Evolutionary conservation across 1,140 invertebrate genomes (phyloP).

Genomic region (Steinernema feltiae): DNA sequence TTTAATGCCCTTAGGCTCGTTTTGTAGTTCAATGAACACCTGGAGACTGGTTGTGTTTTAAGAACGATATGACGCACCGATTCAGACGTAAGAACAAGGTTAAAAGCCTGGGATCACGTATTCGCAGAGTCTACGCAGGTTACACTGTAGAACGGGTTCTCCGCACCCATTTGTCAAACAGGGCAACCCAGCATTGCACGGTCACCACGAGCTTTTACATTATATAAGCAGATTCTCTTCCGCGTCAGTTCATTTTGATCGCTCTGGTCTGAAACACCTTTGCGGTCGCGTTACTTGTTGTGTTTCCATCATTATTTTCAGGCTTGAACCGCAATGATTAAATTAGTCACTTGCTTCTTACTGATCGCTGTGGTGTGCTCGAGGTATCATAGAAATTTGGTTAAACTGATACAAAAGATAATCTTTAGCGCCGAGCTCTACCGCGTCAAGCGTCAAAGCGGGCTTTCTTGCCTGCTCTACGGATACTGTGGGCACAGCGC

Average conservation of each 20-base stretch:
- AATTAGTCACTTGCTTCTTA: too few species aligned
- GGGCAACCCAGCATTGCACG: neutral
- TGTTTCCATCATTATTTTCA: neutral
- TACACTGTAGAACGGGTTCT: neutral
- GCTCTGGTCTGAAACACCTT: neutral
- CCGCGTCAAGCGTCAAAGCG: neutral
- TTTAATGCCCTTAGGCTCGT: neutral
- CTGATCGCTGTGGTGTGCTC: too few species aligned
- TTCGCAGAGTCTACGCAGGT: neutral
- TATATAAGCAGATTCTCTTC: neutral
- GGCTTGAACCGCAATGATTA: too few species aligned
- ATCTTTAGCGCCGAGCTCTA: neutral
- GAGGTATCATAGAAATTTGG: neutral
- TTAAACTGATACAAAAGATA: too few species aligned
- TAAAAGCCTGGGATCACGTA: neutral
- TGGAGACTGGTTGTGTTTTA: neutral
- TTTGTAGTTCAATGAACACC: neutral
- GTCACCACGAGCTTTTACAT: neutral
- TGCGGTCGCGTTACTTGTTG: neutral
- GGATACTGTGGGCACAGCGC: neutral
- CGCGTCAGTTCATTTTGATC: neutral
- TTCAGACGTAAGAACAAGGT: neutral
- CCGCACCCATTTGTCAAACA: conserved; percentile 1
- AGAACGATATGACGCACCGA: neutral
- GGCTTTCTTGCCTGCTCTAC: neutral